Percentiles rank a stretch among this genome's conserved stretches.
phyloP scores from a whole-genome alignment of 1,140 invertebrate species.

The Zaprionus capensis region DNA sequence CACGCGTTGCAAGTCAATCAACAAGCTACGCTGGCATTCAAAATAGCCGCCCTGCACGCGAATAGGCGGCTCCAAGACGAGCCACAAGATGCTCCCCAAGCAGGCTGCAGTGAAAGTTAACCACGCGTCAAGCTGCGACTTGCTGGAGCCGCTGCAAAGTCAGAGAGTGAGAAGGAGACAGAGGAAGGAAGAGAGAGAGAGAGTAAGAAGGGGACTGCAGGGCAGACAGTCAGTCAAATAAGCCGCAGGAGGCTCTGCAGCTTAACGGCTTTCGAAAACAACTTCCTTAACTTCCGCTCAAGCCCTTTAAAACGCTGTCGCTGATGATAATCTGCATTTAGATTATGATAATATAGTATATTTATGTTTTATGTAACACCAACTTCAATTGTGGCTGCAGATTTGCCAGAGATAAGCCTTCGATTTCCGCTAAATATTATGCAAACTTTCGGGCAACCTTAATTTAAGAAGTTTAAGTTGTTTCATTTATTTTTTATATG shows the following conservation, averaged over 20 bases:
- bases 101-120: conserved; percentile 43
- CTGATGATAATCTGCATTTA: background rate
- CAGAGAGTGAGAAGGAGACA: conserved; percentile 1
- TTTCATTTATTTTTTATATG: background rate
- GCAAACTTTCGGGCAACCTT: background rate
- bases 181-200: background rate
- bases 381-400: background rate
- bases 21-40: conserved; percentile 50
- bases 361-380: background rate
- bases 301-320: background rate
- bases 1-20: conserved; percentile 59
- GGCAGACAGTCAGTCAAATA: background rate
- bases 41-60: conserved; percentile 70
- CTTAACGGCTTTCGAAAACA: conserved; percentile 4
- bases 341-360: background rate
- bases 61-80: conserved; percentile 36
- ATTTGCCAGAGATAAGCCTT: background rate
- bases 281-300: conserved; percentile 7
- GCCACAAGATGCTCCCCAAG: background rate
- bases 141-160: background rate
- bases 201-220: background rate
- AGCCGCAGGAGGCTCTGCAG: background rate
- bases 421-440: background rate
- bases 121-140: conserved; percentile 35
- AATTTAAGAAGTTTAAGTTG: background rate